Conservation (phyloP, 2,888 invertebrate genomes). For the Operophtera brumata region DNA sequence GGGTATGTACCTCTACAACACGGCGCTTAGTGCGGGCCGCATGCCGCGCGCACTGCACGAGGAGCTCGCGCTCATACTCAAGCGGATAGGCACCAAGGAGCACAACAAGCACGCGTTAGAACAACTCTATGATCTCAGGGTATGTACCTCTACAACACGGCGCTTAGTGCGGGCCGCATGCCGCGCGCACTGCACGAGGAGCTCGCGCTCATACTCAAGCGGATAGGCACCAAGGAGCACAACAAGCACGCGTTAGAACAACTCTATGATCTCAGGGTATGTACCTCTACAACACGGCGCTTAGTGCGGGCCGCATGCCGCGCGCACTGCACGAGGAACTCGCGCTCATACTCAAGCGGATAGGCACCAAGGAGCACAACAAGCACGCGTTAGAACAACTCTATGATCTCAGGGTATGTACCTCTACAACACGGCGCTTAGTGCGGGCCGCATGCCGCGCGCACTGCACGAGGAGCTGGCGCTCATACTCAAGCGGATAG, state of each 20-base stretch:
- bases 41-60: conserved; percentile 91
- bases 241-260: conserved; percentile 90
- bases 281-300: conserved; percentile 52
- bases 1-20: conserved; percentile 49
- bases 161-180: conserved; percentile 67
- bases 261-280: conserved; percentile 83
- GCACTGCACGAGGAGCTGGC: conserved; percentile 92
- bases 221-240: conserved; percentile 94
- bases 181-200: conserved; percentile 92
- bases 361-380: conserved; percentile 93
- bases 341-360: conserved; percentile 93
- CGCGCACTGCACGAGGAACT: conserved; percentile 92
- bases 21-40: conserved; percentile 54
- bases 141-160: conserved; percentile 50
- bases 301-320: conserved; percentile 78
- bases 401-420: conserved; percentile 79
- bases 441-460: conserved; percentile 82
- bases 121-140: conserved; percentile 85
- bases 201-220: conserved; percentile 92
- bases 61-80: conserved; percentile 92
- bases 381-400: conserved; percentile 89
- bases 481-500: conserved; percentile 94
- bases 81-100: conserved; percentile 93
- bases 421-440: conserved; percentile 54
- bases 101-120: conserved; percentile 90